Evolutionary conservation across 2,797 vertebrate species (phyloP), one percentile per base, ranked within the genome.

Genomic region (Helostoma temminkii): DNA sequence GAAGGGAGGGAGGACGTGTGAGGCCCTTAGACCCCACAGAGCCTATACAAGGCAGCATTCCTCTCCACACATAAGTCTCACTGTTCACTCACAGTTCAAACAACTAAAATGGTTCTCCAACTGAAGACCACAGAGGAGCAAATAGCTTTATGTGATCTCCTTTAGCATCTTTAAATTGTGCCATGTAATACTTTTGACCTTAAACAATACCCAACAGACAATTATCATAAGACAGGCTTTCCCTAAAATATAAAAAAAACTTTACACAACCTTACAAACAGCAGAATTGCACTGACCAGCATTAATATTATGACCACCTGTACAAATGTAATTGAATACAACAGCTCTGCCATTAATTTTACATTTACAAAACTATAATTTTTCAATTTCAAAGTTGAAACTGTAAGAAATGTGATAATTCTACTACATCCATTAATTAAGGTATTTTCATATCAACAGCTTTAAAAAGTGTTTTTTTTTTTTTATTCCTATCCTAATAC

Each of bases 41-140:
- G 95, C 93, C 95, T 94, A 91, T 92, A 93, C 94, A 93, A 95
- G 91, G 90, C 91, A 56, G 83, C 93, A 97, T 97, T 96, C 95
- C 94, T 94, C 93, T 93, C 92, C 75, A 71, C 68, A 86, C 75
- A 87, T 81, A 65, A 80, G 65, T 9, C 54, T 59, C 30, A 54
- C 46, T 1, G 3, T 67, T 30, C 25, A 75, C 71, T 74, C 37
- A 22, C 26, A 5, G 56, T 71, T 59, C 68, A 69, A 50, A 71
- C 69, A 64, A 71, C 66, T 66, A 81, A 74, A 83, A 79, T 59
- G 66, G 75, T 67, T 83, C 65, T 57, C 57, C 70, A 84, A 78
- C 64, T 68, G 30, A 72, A 80, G 72, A 66, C 63, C 37, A 46
- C 66, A 6, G 46, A 71, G 34, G 52, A 80, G 76, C 61, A 76